Percentiles rank a stretch among this genome's conserved stretches.
Evolutionary conservation across 2,888 invertebrate genomes (phyloP).

Genomic region (Drosophila macrospina): DNA sequence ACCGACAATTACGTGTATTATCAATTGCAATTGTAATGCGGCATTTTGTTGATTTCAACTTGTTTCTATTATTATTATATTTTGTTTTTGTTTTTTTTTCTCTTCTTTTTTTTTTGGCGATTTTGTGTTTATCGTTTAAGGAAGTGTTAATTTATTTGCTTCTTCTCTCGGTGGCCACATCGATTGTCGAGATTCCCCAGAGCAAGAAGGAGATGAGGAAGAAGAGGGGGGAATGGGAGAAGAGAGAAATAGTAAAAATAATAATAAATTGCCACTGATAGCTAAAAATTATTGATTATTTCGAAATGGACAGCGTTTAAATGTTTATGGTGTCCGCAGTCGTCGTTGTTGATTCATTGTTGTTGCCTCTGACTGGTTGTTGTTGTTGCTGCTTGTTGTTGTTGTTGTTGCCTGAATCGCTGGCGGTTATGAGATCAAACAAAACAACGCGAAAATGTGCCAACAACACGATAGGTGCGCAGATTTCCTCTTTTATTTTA

Average conservation of each 20-base stretch:
- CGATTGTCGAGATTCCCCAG: conserved; percentile 37
- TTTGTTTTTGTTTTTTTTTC: too few species aligned
- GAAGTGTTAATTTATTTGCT: conserved; percentile 81
- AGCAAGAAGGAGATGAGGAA: conserved; percentile 23
- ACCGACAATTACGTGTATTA: conserved; percentile 40
- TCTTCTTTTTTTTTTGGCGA: conserved; percentile 22
- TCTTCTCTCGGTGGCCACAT: conserved; percentile 29
- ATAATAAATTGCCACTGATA: conserved; percentile 81
- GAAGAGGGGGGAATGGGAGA: neutral
- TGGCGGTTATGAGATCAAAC: conserved; percentile 81
- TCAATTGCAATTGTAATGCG: conserved; percentile 56
- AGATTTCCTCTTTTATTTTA: conserved; percentile 65
- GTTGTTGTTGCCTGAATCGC: conserved; percentile 55
- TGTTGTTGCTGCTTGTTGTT: conserved; percentile 44
- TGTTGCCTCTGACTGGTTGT: conserved; percentile 47
- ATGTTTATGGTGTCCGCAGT: conserved; percentile 72
- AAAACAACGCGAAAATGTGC: conserved; percentile 78
- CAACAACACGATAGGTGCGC: conserved; percentile 76
- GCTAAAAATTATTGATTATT: conserved; percentile 82
- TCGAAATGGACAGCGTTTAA: conserved; percentile 80
- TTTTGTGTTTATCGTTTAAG: conserved; percentile 78
- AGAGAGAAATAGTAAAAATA: conserved; percentile 39
- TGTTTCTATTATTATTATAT: conserved; percentile 38
- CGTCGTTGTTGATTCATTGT: conserved; percentile 43
- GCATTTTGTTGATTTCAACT: conserved; percentile 58